Evolutionary conservation across 2,888 invertebrate genomes (phyloP), one percentile per base, ranked within the genome.

Genomic region (Seira ritae): DNA sequence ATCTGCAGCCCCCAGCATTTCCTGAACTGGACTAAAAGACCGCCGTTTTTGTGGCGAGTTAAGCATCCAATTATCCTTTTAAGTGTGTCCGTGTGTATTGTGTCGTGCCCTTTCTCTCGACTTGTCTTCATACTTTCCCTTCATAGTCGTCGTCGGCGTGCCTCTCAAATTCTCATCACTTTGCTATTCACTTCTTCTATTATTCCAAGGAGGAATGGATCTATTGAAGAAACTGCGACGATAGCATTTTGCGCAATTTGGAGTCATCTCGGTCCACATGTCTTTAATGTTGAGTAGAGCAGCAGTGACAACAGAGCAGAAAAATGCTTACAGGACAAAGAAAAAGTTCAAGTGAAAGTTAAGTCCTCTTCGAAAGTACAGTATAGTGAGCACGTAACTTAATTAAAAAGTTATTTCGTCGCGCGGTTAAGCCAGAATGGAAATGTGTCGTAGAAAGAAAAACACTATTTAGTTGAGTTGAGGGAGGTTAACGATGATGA

Each of bases 31-130:
- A 72, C 66, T 79, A 55, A 67, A 79, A 50, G 79, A 10, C 66
- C 67, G 79, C 37, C 67, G 72, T n/a, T 72, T 79, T 79, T 66
- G 79, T 67, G 72, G 79, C 31, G 42, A 67, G 24, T 79, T 72
- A 79, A 79, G 79, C 67, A 72, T 55, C 79, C 79, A 72, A 79
- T 79, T 79, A 79, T 79, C 50, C 67, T 79, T 19, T 76, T 78
- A 37, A n/a, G 65, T 71, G 50, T 22, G n/a, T 70, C 20, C 22
- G 19, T 31, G 66, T 24, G 68, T 46, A 65, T 67, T 68, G 31
- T 70, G 67, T 66, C 24, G 31, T 62, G 62, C 23, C 4, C 8
- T 66, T 4, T 23, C n/a, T 66, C 6, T 66, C 12, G n/a, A 66
- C 23, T 23, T 23, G 23, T 31, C 24, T 37, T 68, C 19, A 62